Percentiles rank a stretch among this genome's conserved stretches.
Conservation (phyloP, 2,888 invertebrate species). For the Ditylenchus weischeri region DNA sequence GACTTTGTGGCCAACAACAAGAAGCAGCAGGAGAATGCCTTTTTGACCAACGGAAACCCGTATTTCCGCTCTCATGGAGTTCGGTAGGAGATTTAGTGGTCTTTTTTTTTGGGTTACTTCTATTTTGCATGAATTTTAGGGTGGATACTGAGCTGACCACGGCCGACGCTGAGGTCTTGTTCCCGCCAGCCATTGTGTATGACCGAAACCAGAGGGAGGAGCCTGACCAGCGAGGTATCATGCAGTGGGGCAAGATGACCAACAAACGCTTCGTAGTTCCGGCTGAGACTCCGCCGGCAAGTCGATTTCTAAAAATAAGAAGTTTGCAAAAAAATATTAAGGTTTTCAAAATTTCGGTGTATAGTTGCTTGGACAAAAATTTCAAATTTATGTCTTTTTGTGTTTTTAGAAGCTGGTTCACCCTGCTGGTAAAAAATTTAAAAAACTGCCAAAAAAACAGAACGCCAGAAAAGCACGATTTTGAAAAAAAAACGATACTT, state of each 20-base stretch:
- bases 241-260: not conserved
- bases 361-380: too few relatives aligned
- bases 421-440: too few relatives aligned
- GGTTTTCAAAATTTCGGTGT: too few relatives aligned
- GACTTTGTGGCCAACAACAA: slow-evolving; percentile 13
- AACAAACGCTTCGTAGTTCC: not conserved
- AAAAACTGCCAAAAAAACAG: too few relatives aligned
- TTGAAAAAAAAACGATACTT: too few relatives aligned
- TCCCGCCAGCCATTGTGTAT: slow-evolving; percentile 24
- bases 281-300: not conserved
- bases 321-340: not conserved
- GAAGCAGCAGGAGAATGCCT: slow-evolving; percentile 18
- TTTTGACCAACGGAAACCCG: slow-evolving; percentile 19
- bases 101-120: not conserved
- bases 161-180: slow-evolving; percentile 17
- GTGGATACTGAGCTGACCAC: slow-evolving; percentile 12
- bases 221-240: slow-evolving; percentile 15
- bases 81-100: not conserved
- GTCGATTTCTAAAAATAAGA: not conserved
- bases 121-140: not conserved
- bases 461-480: too few relatives aligned
- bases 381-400: too few relatives aligned
- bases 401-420: too few relatives aligned
- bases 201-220: slow-evolving; percentile 14
- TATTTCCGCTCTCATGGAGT: slow-evolving; percentile 24